Evolutionary conservation across 2,113 vertebrate species (phyloP).

Genomic region (Tympanuchus pallidicinctus): DNA sequence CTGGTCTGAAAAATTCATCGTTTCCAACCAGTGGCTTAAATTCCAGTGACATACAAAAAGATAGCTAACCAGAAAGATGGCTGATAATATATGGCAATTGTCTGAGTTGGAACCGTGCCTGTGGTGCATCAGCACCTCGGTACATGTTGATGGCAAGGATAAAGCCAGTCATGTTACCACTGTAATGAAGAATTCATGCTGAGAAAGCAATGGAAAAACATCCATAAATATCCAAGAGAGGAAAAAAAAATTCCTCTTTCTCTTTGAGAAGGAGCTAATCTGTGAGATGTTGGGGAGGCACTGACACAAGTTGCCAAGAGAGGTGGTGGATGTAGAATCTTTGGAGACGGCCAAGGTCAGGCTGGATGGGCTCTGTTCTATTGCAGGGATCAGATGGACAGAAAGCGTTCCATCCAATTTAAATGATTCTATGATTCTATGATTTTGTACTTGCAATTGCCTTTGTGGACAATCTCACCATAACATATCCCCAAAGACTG

Average conservation of each 20-base stretch:
- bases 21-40: neutral
- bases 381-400: too few relatives aligned
- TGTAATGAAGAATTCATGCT: neutral
- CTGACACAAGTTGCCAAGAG: too few relatives aligned
- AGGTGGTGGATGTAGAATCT: too few relatives aligned
- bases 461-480: neutral
- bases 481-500: neutral
- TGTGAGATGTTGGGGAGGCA: neutral
- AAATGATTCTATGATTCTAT: too few relatives aligned
- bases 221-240: neutral
- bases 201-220: neutral
- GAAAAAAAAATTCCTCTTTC: neutral
- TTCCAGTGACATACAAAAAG: neutral
- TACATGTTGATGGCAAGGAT: neutral
- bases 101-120: neutral
- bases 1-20: neutral
- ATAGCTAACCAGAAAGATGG: neutral
- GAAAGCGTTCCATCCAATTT: too few relatives aligned
- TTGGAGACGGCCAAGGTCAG: too few relatives aligned
- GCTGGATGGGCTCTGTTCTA: too few relatives aligned
- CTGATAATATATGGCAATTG: neutral
- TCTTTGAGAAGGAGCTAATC: neutral
- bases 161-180: neutral
- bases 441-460: neutral
- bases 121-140: neutral